Conservation (phyloP, 2,797 vertebrate species). For the Onychomys arenicola region DNA sequence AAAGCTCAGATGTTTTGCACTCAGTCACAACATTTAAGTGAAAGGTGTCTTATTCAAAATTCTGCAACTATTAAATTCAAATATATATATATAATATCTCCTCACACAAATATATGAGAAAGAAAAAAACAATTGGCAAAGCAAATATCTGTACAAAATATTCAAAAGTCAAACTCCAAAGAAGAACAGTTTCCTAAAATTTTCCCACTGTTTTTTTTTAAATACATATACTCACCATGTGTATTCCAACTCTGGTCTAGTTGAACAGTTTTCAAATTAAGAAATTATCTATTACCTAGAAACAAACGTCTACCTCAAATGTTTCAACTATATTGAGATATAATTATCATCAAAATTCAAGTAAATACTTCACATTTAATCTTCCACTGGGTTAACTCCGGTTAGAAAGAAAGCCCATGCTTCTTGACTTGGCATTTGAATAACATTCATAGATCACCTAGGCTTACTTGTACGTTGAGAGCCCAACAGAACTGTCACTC, state of each 20-base stretch:
- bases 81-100: neutral
- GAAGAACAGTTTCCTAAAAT: slow-evolving; percentile 29
- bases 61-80: slow-evolving; percentile 53
- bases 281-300: neutral
- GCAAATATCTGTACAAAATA: slow-evolving; percentile 12
- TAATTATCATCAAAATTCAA: slow-evolving; percentile 15
- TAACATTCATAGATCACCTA: neutral
- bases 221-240: neutral
- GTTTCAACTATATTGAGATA: neutral
- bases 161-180: neutral
- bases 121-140: slow-evolving; percentile 9
- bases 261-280: slow-evolving; percentile 48
- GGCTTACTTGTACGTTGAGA: neutral
- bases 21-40: slow-evolving; percentile 83
- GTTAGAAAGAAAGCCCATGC: slow-evolving; percentile 22
- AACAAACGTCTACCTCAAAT: slow-evolving; percentile 31
- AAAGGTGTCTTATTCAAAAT: slow-evolving; percentile 51
- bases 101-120: neutral
- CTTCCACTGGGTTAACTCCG: neutral
- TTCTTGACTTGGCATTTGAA: slow-evolving; percentile 32
- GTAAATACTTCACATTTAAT: neutral
- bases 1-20: slow-evolving; percentile 89
- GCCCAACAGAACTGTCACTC: neutral
- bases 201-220: neutral
- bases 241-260: neutral